Conservation (phyloP, 2,888 invertebrate species). For the Dryocosmus kuriphilus region DNA sequence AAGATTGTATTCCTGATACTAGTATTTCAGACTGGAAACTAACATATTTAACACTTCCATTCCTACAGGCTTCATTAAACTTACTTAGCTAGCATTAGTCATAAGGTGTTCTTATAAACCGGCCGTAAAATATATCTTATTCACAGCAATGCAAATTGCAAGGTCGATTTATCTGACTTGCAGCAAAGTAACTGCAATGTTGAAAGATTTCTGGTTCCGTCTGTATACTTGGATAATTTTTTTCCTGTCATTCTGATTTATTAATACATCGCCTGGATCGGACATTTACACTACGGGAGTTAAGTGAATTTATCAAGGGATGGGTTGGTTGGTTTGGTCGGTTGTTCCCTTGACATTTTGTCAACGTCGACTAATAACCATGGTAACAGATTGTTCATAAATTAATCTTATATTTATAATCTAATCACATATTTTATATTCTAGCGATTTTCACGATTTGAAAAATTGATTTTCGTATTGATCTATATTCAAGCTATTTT, state of each 20-base stretch:
- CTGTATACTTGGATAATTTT: background rate
- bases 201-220: constrained; percentile 6
- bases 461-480: background rate
- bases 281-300: background rate
- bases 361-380: constrained; percentile 41
- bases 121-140: constrained; percentile 20
- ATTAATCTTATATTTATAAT: constrained; percentile 40
- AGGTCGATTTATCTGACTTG: constrained; percentile 13
- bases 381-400: constrained; percentile 57
- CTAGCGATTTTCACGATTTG: background rate
- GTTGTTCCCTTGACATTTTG: constrained; percentile 55
- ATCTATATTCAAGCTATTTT: background rate
- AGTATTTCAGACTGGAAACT: background rate
- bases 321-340: too few relatives aligned
- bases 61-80: constrained; percentile 19
- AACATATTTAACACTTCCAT: constrained; percentile 22
- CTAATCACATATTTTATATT: background rate
- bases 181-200: constrained; percentile 34
- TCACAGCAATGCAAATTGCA: constrained; percentile 7
- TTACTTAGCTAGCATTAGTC: constrained; percentile 13
- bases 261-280: background rate
- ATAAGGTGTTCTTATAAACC: constrained; percentile 32
- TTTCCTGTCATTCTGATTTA: constrained; percentile 19
- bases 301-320: constrained; percentile 15
- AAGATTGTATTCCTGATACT: constrained; percentile 1